These are phyloP conservation scores for Coturnix japonica DNA, from an alignment of 2,113 vertebrate species.

Conservation along the genomic window DNA sequence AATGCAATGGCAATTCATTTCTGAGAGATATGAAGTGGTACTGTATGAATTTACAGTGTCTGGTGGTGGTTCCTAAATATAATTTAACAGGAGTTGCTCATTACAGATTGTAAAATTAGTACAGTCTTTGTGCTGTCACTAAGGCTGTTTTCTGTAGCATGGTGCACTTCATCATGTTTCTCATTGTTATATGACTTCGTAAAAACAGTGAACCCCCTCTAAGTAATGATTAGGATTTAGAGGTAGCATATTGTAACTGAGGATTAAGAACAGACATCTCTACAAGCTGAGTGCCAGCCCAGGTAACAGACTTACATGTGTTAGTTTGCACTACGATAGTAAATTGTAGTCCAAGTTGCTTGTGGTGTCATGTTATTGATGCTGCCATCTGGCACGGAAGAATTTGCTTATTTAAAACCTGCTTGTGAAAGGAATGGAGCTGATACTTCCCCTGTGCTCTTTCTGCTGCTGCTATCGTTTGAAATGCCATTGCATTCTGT, in stretches of 20 bases:
- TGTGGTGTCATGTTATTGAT: neutral
- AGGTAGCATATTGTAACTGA: neutral
- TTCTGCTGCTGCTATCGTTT: neutral
- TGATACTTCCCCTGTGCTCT: neutral
- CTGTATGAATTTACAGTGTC: slow-evolving; percentile 10
- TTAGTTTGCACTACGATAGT: neutral
- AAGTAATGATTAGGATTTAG: slow-evolving; percentile 33
- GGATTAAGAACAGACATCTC: neutral
- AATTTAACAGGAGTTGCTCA: neutral
- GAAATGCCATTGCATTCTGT: neutral
- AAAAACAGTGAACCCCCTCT: neutral
- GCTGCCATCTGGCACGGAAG: neutral
- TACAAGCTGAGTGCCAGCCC: neutral
- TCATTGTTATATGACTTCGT: neutral
- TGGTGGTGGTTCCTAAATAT: neutral
- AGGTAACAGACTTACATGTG: neutral
- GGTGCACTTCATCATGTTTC: neutral
- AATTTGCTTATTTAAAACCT: neutral
- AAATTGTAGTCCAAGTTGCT: neutral
- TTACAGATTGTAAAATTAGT: slow-evolving; percentile 18
- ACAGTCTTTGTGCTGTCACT: slow-evolving; percentile 9
- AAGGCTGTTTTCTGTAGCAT: neutral
- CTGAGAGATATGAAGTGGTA: slow-evolving; percentile 1
- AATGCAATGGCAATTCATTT: neutral
- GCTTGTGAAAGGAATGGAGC: neutral